Conservation (phyloP, 1,140 invertebrate genomes). For the Ladona fulva region DNA sequence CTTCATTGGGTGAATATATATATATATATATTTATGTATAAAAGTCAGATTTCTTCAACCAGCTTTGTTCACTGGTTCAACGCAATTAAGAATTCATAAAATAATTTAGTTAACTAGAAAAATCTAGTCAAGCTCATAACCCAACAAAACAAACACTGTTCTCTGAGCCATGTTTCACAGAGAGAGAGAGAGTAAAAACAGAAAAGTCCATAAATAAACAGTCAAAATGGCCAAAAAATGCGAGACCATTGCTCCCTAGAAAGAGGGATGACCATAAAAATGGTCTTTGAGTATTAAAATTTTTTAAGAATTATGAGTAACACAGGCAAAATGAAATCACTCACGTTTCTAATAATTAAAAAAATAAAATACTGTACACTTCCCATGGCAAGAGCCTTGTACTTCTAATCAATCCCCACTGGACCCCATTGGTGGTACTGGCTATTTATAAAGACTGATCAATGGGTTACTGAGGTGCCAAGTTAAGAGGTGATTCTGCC, state of each 20-base stretch:
- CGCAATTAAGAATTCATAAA: background rate
- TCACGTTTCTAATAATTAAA: background rate
- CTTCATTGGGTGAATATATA: background rate
- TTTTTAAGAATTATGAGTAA: background rate
- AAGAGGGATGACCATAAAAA: background rate
- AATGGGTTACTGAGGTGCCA: background rate
- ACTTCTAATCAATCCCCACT: background rate
- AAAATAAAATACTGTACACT: constrained; percentile 10
- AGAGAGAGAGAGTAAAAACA: background rate
- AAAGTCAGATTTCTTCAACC: background rate
- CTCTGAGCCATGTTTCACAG: background rate
- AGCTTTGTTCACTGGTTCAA: background rate
- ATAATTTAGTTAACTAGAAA: background rate
- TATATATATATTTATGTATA: no score
- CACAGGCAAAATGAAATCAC: background rate
- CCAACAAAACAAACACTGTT: background rate
- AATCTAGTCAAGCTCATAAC: background rate
- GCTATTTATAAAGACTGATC: background rate
- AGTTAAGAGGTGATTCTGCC: background rate
- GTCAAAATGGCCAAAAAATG: background rate
- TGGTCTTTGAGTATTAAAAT: background rate
- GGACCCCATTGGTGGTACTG: no score
- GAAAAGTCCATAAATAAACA: background rate
- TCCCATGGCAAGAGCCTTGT: background rate
- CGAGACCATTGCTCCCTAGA: background rate